Conservation (phyloP, 2,888 invertebrate species). For the Ptychoptera albimana region DNA sequence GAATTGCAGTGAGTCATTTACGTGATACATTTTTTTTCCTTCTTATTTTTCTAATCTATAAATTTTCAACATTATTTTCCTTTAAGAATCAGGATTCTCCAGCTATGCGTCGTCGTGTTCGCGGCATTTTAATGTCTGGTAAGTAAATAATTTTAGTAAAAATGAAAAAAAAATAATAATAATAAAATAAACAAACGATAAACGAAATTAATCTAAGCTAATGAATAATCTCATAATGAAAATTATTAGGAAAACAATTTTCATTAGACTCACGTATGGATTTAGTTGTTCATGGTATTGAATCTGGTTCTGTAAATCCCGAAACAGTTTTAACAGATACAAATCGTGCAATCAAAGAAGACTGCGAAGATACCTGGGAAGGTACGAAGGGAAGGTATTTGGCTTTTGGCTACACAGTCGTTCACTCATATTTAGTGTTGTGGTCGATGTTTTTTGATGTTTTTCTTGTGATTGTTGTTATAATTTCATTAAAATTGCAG, state of each 20-base stretch:
- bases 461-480: background rate
- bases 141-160: slow-evolving; percentile 5
- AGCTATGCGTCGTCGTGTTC: slow-evolving; percentile 73
- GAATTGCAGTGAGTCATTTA: slow-evolving; percentile 23
- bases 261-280: slow-evolving; percentile 85
- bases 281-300: slow-evolving; percentile 56
- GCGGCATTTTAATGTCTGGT: slow-evolving; percentile 77
- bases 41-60: background rate
- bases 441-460: background rate
- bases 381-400: slow-evolving; percentile 32
- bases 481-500: background rate
- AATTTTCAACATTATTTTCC: background rate
- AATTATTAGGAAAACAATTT: slow-evolving; percentile 48
- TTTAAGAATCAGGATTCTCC: slow-evolving; percentile 30
- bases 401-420: slow-evolving; percentile 8
- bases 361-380: slow-evolving; percentile 28
- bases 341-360: slow-evolving; percentile 20
- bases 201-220: background rate
- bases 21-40: slow-evolving; percentile 16
- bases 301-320: slow-evolving; percentile 25
- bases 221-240: background rate
- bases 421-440: background rate
- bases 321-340: slow-evolving; percentile 6
- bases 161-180: background rate
- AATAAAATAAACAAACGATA: slow-evolving; percentile 1